Evolutionary conservation across 2,888 invertebrate species (phyloP).

Genomic region (Mythimna pallens): DNA sequence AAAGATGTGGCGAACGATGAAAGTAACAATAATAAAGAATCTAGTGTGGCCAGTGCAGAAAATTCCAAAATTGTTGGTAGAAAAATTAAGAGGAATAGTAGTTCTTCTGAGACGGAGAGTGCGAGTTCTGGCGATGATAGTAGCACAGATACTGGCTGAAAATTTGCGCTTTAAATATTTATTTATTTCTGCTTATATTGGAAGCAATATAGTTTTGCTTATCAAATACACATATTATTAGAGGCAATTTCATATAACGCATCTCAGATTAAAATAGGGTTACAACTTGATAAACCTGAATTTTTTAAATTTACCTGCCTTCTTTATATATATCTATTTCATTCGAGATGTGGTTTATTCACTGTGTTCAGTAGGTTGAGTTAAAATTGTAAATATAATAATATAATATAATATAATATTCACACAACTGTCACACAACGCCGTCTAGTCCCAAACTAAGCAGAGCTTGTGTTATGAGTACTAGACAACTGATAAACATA

Average conservation of each 20-base stretch:
- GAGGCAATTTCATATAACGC: not conserved
- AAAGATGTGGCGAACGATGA: constrained; percentile 70
- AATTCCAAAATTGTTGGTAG: constrained; percentile 67
- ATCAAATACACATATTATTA: not conserved
- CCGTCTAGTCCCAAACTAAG: no score
- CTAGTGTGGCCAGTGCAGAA: constrained; percentile 74
- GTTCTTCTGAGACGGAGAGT: constrained; percentile 92
- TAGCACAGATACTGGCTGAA: constrained; percentile 91
- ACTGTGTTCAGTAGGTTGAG: no score
- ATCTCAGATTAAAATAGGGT: no score
- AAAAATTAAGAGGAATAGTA: constrained; percentile 78
- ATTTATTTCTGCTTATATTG: constrained; percentile 1
- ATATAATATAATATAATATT: no score
- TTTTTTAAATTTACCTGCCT: no score
- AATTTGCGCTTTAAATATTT: not conserved
- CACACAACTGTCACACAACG: no score
- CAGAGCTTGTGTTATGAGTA: no score
- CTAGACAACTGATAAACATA: no score
- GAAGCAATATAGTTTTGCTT: not conserved
- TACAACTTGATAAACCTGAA: no score
- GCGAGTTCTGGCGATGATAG: constrained; percentile 92
- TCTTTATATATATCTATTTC: no score
- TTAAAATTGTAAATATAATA: no score
- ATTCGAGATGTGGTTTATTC: no score
- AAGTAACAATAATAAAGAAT: constrained; percentile 77